Evolutionary conservation across 2,113 vertebrate species (phyloP), one percentile per base, ranked within the genome.

Genomic region (Xiphias gladius): DNA sequence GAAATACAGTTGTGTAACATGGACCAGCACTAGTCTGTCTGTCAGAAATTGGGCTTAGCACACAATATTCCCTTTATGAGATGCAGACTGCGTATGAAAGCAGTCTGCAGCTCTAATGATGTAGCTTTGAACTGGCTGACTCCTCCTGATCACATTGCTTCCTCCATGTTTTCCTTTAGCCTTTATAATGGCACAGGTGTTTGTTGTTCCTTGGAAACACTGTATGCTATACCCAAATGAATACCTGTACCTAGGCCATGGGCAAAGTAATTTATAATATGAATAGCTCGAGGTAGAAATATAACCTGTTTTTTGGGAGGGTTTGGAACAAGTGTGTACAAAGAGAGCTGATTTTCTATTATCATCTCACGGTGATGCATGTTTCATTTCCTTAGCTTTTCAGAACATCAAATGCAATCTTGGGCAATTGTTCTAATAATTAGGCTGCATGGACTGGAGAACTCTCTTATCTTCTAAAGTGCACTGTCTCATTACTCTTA

Each of bases 351-450:
- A 67, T 88, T 79, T 83, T 62, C 65, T 35, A 24, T 66, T 65
- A 24, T 30, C 7, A 65, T 80, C 55, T 55, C 46, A 24, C 20
- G 77, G n/a, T 74, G 20, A 52, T 54, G 41, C 0, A 2, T 19
- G 17, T 89, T 84, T 70, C 20, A 69, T 67, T 74, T 82, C 76
- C 52, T 37, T 10, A 39, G 54, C 68, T 67, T 78, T 71, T 63
- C 55, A 79, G 57, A 69, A 55, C 46, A 54, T 86, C 30, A 30
- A 41, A 57, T 37, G 28, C 65, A 78, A 76, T 80, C 16, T 41
- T 26, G 22, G 30, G 35, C 14, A 35, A 68, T 81, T 86, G 48
- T 85, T 73, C 48, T 50, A 43, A 86, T 91, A 83, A 89, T 80
- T 72, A 80, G 22, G 35, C n/a, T 26, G 17, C 74, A 37, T 16